Base-by-base conservation (phyloP, 1,140 invertebrate species). In the Marisa cornuarietis region DNA sequence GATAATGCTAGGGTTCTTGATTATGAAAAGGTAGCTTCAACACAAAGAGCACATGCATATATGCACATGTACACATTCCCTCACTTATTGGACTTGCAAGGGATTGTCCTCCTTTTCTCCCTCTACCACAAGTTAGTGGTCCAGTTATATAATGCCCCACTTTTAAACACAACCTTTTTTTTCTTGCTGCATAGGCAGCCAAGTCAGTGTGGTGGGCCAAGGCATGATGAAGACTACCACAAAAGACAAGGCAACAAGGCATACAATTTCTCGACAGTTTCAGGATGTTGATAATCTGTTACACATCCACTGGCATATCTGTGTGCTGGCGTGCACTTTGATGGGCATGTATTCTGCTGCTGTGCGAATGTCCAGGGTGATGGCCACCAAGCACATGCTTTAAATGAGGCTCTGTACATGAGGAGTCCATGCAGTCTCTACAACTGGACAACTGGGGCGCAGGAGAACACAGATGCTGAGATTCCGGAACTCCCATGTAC, bases 1-100 rank as follows among this genome's bases (percentile, higher is more conserved):
- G 76, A 63, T 63, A 24, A 77, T 77, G 76, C 76, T 77, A 77
- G 8, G 11, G 65, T 51, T 77, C 65, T 62, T 51, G n/a, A 62
- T 58, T 61, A 52, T 61, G 61, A 52, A 61, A 52, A n/a, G 73
- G 54, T 14, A 58, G 16, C 16, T 62, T 31, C 54, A 52, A 62
- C 26, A 75, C 52, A 58, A 73, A 72, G 31, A 72, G 22, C 49
- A 18, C 71, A 73, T 18, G 52, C 20, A 9, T 72, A 52, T 72
- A 20, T 72, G 71, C 51, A 52, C 69, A 72, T 72, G 71, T 42
- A 72, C 6, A 72, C 22, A 13, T 20, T 51, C 31, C 61, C n/a
- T 31, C 61, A 24, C 14, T 20, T 22, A 58, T 11, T 26, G 18
- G 54, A 61, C 3, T 24, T 26, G 31, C 9, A 31, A 58, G 22